Conservation (phyloP, 2,113 vertebrate genomes). For the Oriolus oriolus region DNA sequence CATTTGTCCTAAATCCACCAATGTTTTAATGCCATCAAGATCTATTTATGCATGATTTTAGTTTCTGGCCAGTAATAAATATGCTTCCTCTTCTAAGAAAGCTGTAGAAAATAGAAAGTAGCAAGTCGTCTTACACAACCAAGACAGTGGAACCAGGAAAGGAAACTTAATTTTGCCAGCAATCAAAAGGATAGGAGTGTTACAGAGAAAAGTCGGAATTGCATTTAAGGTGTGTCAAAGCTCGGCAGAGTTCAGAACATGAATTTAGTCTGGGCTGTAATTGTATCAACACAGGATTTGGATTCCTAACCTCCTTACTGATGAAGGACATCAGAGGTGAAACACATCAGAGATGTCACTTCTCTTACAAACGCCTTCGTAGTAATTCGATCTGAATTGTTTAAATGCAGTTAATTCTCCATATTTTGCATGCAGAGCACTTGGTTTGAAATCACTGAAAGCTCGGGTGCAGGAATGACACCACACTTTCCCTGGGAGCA, state of each 20-base stretch:
- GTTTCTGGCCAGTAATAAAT: background rate
- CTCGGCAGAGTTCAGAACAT: background rate
- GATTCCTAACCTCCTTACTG: background rate
- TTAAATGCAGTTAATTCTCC: background rate
- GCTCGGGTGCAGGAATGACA: background rate
- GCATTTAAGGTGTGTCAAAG: background rate
- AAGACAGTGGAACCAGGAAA: background rate
- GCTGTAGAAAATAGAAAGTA: background rate
- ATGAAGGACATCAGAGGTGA: background rate
- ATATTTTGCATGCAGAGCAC: background rate
- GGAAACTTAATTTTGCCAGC: background rate
- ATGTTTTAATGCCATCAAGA: background rate
- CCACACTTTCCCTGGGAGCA: background rate
- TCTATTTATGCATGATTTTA: background rate
- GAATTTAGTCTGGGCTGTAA: background rate
- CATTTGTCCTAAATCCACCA: background rate
- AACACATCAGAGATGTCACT: background rate
- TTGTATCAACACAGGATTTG: background rate
- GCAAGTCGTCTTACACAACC: background rate
- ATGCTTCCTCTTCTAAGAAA: background rate
- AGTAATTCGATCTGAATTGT: background rate
- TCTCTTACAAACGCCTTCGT: background rate
- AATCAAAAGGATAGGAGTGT: background rate
- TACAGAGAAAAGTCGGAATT: background rate
- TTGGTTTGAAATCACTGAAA: background rate